Base-by-base conservation (phyloP, 2,888 invertebrate species). In the Hypsopygia costalis region DNA sequence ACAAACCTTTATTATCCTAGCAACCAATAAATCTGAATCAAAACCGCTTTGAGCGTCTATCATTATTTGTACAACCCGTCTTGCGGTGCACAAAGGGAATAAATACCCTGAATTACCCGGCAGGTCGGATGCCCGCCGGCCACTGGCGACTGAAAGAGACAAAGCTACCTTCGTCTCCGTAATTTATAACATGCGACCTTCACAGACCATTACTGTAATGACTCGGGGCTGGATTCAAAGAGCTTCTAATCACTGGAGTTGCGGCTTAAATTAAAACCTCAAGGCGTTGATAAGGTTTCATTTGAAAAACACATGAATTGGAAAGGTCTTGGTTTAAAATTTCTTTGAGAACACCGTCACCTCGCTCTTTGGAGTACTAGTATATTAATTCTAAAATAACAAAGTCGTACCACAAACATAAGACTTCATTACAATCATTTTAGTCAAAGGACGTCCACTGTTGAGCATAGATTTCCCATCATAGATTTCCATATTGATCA, bases 191-290 rank as follows among this genome's bases (percentile, higher is more conserved):
- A 6, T 25, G 25, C 25, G 28, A 35, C 34, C 35, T 35, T 16
- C 34, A 7, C 28, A 4, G 27, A 25, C 36, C 36, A 36, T 36
- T 36, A 36, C 16, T 28, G 29, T 29, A 36, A 36, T 36, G 16
- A 29, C 25, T 25, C 5, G 3, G 25, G 36, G 9, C 29, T 16
- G 11, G 28, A 16, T 29, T 36, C 36, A 12, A n/a, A 29, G 27
- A 11, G 36, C 20, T 28, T 28, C 36, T 36, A 36, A 36, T 36
- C 36, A 36, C 25, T 25, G 25, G 6, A 6, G 25, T 25, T 5
- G 29, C 9, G 29, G 6, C 9, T 27, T 20, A 34, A 16, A 36
- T 9, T 16, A 9, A 9, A 6, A 10, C 36, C 29, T 6, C 36
- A 16, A 9, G 12, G 36, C 29, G 36, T 25, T 21, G n/a, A 16